These are phyloP conservation scores for Thymelicus sylvestris DNA, from an alignment of 2,888 invertebrate genomes.

Conservation along the genomic window DNA sequence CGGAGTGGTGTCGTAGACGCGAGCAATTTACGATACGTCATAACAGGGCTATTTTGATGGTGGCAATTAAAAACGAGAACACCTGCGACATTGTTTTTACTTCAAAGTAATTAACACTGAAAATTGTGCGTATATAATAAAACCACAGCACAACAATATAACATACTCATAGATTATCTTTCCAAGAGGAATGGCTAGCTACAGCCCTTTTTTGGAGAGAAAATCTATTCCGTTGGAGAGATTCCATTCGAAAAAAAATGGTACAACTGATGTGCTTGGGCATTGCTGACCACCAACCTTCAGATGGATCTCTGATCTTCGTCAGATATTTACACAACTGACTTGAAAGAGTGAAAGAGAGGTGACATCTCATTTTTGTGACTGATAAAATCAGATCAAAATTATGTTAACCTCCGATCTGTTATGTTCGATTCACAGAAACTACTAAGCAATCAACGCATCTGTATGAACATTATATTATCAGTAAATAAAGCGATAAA, in stretches of 20 bases:
- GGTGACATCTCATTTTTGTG: not conserved
- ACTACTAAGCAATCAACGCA: not conserved
- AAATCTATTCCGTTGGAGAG: too few species aligned
- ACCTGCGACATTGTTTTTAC: slow-evolving; percentile 29
- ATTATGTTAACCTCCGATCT: not conserved
- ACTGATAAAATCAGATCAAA: not conserved
- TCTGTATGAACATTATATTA: slow-evolving; percentile 4
- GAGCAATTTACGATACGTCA: slow-evolving; percentile 45
- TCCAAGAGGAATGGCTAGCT: too few species aligned
- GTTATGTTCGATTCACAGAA: not conserved
- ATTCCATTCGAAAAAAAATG: too few species aligned
- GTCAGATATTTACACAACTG: too few species aligned
- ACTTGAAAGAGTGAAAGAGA: too few species aligned
- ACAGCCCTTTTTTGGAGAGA: too few species aligned
- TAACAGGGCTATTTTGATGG: slow-evolving; percentile 32
- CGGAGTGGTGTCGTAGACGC: slow-evolving; percentile 45
- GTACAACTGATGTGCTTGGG: too few species aligned
- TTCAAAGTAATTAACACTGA: slow-evolving; percentile 18
- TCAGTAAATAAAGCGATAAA: slow-evolving; percentile 22
- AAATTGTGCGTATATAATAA: not conserved
- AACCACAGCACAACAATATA: too few species aligned
- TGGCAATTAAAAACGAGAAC: slow-evolving; percentile 31
- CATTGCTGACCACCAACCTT: too few species aligned
- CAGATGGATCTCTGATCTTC: too few species aligned
- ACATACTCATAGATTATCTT: too few species aligned